phyloP scores from a whole-genome alignment of 2,888 invertebrate genomes.

The Halocaridina rubra region DNA sequence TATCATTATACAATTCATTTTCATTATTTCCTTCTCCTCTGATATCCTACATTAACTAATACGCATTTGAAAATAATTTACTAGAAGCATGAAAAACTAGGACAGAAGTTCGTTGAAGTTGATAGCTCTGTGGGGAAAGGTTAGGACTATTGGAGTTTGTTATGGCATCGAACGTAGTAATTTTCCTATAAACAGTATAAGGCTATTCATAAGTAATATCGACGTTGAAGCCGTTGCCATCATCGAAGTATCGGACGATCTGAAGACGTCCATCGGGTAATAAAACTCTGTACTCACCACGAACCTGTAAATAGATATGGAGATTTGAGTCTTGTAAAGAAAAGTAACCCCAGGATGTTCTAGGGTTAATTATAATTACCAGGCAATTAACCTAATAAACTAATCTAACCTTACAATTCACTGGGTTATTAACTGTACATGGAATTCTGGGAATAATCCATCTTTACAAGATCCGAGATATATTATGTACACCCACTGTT shows the following conservation, averaged over 20 bases:
- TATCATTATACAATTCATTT: too few relatives aligned
- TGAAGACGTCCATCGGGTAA: conserved; percentile 44
- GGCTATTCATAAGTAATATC: conserved; percentile 32
- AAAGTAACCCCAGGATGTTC: not conserved
- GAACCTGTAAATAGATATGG: conserved; percentile 3
- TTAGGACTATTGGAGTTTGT: too few relatives aligned
- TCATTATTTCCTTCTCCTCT: too few relatives aligned
- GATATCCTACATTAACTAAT: too few relatives aligned
- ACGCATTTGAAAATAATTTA: too few relatives aligned
- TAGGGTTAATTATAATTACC: not conserved
- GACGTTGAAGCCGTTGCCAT: conserved; percentile 43
- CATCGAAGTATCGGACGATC: conserved; percentile 46
- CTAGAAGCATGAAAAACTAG: too few relatives aligned
- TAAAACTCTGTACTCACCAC: conserved; percentile 43
- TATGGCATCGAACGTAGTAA: too few relatives aligned
- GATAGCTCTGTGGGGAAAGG: too few relatives aligned
- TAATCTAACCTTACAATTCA: not conserved
- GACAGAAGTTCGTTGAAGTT: too few relatives aligned
- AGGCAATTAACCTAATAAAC: too few relatives aligned
- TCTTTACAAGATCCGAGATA: not conserved
- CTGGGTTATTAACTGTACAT: not conserved
- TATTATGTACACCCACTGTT: not conserved
- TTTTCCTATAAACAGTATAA: too few relatives aligned
- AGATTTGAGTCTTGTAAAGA: not conserved
- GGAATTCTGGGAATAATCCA: too few relatives aligned